Conservation (phyloP, 2,888 invertebrate species). For the Dascillus cervinus region DNA sequence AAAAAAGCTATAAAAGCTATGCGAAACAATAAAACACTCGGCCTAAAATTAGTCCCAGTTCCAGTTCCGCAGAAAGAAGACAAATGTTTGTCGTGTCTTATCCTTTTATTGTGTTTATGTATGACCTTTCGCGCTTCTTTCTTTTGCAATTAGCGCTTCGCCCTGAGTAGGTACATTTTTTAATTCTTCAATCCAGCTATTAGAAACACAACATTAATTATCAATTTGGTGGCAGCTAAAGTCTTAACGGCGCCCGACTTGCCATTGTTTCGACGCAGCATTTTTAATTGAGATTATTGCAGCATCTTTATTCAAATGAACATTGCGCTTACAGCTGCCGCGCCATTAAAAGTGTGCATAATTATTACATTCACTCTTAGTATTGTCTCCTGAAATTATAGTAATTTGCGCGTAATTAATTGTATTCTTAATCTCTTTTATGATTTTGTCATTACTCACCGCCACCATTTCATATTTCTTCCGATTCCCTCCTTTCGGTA, state of each 20-base stretch:
- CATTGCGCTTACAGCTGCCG: conserved; percentile 33
- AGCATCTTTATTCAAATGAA: conserved; percentile 43
- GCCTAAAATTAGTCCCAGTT: conserved; percentile 36
- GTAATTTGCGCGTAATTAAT: conserved; percentile 44
- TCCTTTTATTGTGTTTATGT: conserved; percentile 33
- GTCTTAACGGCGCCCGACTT: conserved; percentile 18
- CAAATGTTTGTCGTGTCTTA: conserved; percentile 31
- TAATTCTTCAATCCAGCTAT: conserved; percentile 42
- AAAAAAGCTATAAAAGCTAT: conserved; percentile 35
- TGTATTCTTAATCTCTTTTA: conserved; percentile 38
- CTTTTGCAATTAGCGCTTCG: conserved; percentile 35
- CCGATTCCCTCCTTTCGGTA: not conserved
- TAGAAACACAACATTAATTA: conserved; percentile 46
- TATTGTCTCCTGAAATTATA: conserved; percentile 40
- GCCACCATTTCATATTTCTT: conserved; percentile 6
- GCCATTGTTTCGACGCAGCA: conserved; percentile 41
- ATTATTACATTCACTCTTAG: conserved; percentile 37
- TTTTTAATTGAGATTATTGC: conserved; percentile 46
- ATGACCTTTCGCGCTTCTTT: conserved; percentile 27
- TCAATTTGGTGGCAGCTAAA: conserved; percentile 35
- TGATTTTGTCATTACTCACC: conserved; percentile 31
- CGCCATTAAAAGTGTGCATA: conserved; percentile 43
- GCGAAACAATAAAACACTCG: conserved; percentile 39
- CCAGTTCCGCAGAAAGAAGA: conserved; percentile 28
- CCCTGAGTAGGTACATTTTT: conserved; percentile 42